Evolutionary conservation across 2,113 vertebrate species (phyloP).

Genomic region (Micronycteris hirsuta): DNA sequence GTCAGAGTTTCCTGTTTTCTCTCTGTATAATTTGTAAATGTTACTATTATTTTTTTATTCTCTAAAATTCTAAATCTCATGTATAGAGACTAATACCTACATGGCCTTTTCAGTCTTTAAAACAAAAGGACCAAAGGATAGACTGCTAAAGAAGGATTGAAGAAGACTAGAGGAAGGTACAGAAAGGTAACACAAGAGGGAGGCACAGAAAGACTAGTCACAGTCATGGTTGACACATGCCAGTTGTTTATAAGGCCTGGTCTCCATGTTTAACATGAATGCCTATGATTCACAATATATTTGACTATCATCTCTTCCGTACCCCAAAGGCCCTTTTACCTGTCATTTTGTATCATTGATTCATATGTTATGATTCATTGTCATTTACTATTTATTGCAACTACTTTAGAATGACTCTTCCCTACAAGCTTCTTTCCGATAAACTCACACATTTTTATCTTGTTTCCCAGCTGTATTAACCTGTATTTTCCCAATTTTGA

Average conservation of each 20-base stretch:
- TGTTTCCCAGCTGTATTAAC: constrained; percentile 18
- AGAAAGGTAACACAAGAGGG: not conserved
- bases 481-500: constrained; percentile 38
- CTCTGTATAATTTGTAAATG: not conserved
- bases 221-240: not conserved
- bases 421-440: constrained; percentile 47
- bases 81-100: not conserved
- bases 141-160: not conserved
- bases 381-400: constrained; percentile 4
- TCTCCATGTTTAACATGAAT: not conserved
- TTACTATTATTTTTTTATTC: not conserved
- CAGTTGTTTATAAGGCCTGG: not conserved
- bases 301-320: not conserved
- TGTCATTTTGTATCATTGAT: not conserved
- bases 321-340: not conserved
- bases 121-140: not conserved
- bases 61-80: not conserved
- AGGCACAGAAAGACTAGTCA: not conserved
- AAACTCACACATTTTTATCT: constrained; percentile 30
- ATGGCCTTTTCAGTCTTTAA: not conserved
- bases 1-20: not conserved
- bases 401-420: constrained; percentile 39
- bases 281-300: not conserved
- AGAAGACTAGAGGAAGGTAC: not conserved
- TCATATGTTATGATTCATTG: constrained; percentile 44